Evolutionary conservation across 2,797 vertebrate genomes (phyloP), one percentile per base, ranked within the genome.

Genomic region (Lemur catta): DNA sequence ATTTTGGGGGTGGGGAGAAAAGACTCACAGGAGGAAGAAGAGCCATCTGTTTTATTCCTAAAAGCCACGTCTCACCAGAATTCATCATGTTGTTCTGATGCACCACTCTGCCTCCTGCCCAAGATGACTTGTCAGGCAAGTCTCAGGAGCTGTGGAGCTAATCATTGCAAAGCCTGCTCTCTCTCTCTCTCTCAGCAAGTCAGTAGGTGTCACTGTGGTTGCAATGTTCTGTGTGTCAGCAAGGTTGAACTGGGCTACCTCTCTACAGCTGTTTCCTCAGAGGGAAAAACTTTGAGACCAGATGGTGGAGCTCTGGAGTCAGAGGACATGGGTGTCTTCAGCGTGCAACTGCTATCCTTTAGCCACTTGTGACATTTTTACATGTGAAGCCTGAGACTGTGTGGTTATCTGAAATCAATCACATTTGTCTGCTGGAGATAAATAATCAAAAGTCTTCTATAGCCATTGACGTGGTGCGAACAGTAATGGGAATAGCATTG

Each of bases 251-350:
- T 48, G 80, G 55, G 86, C 74, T 59, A 11, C 84, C 12, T 93
- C 38, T 93, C 50, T 84, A 57, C 93, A 89, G 85, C 74, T 80
- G 0, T 71, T 89, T 91, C 57, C 80, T 91, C n/a, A 63, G 69
- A 92, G 89, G 78, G 74, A 38, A 65, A 65, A 59, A 38, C 48
- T 57, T 28, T 38, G 84, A 92, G 85, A 76, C 88, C 96, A 93
- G 94, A 67, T 20, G 94, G 85, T 71, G 89, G 89, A 67, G 94
- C 89, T 96, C 91, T 97, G 94, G 91, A 94, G 72, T 94, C 85
- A 91, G 91, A 93, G 93, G 82, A 97, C 61, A 50, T 28, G 93
- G 26, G 80, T 74, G 59, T 90, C 69, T 95, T 93, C 88, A 52
- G 80, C 86, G 3, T 22, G 93, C 79, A 85, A 78, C 90, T 82